These are phyloP conservation scores for Gnatocerus cornutus DNA, from an alignment of 2,888 invertebrate genomes.

Conservation along the genomic window DNA sequence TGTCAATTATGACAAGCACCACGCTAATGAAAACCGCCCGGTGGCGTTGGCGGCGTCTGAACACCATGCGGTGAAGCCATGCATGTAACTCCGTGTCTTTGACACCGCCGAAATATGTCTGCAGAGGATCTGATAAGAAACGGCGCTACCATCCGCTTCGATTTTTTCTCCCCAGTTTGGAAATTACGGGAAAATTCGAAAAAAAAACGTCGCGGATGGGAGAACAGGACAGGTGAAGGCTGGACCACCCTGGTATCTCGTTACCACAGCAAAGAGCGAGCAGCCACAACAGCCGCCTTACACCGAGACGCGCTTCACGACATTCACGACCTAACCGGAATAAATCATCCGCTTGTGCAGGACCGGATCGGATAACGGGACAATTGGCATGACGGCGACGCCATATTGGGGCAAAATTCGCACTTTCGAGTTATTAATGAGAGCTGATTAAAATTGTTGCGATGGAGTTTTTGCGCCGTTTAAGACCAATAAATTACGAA, in stretches of 20 bases:
- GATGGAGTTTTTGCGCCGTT: too few species aligned
- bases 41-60: constrained; percentile 65
- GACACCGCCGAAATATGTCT: constrained; percentile 67
- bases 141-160: constrained; percentile 23
- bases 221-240: constrained; percentile 65
- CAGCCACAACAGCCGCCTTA: constrained; percentile 55
- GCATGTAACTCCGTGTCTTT: constrained; percentile 65
- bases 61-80: constrained; percentile 63
- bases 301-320: constrained; percentile 61
- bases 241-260: constrained; percentile 70
- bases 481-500: too few species aligned
- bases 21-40: constrained; percentile 19
- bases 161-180: background rate
- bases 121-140: constrained; percentile 45
- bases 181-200: background rate
- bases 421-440: constrained; percentile 1
- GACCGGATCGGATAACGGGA: constrained; percentile 20
- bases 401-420: constrained; percentile 4
- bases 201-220: constrained; percentile 37
- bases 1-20: too few species aligned
- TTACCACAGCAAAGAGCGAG: constrained; percentile 63
- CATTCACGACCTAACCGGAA: constrained; percentile 59
- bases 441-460: too few species aligned
- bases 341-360: constrained; percentile 58
- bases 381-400: background rate